Evolutionary conservation across 2,888 invertebrate species (phyloP), one percentile per base, ranked within the genome.

Genomic region (Nematopogon swammerdamellus): DNA sequence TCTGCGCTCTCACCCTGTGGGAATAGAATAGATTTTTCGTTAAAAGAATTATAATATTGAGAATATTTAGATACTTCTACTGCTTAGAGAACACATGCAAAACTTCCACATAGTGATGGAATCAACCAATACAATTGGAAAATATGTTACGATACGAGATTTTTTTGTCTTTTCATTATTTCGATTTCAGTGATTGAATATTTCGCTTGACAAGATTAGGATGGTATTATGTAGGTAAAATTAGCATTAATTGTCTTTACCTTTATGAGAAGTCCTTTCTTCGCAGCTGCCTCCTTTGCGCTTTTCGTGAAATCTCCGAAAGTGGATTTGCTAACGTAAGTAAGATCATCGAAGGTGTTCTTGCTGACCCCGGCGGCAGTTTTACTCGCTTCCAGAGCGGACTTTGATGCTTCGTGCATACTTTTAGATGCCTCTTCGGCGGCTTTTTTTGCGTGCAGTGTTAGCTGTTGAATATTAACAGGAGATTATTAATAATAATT

Each of bases 241-340:
- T n/a, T n/a, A n/a, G n/a, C n/a, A n/a, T n/a, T n/a, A n/a, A n/a
- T n/a, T n/a, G n/a, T n/a, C n/a, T n/a, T 25, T 70, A 88, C 89
- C 82, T 92, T 90, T 47, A 69, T 64, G 17, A 93, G 73, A 49
- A 95, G 74, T 52, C 93, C 93, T 63, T 92, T 91, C 64, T 94
- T 95, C 1, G 90, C 82, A 2, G 91, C 94, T 1, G 80, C 93
- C 72, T 94, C 93, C 61, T 94, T 92, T 1, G 95, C 95, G 60
- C 91, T 92, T 71, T 95, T 95, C 1, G 95, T 95, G 17, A 95
- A 74, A 67, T 95, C 95, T 1, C 92, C 94, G 44, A 95, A 75
- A 0, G 94, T 93, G 20, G 90, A 92, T 66, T 92, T 93, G n/a
- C 93, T 89, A 3, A 94, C 93, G 60, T 92, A 92, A 0, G 92